Base-by-base conservation (phyloP, 2,113 vertebrate species). In the Xenopus tropicalis region DNA sequence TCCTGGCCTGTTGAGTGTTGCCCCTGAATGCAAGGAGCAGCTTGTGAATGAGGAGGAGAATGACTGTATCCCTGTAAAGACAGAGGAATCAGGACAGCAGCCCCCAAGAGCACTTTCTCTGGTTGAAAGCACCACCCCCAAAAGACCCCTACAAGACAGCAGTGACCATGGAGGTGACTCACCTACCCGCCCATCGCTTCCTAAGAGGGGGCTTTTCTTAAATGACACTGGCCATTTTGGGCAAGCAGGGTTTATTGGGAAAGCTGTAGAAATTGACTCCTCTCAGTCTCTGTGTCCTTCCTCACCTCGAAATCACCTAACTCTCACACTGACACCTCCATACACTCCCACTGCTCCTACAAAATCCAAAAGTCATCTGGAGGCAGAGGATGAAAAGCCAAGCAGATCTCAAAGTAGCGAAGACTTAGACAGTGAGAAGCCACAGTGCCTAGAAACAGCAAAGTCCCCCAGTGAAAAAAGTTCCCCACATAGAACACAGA, bases 191-290 rank as follows among this genome's bases (percentile, higher is more conserved):
- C 93, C 94, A 23, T 94, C 93, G 0, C 76, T 91, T 56, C 94
- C 95, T 61, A 98, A 98, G 84, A 91, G 92, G 84, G 91, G 91
- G 23, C 83, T 95, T 11, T 91, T 93, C 81, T 79, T 93, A 5
- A 91, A 91, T 78, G 87, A 91, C 48, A 79, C 81, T 37, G 20
- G 29, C 19, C 22, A 69, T 42, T 76, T 58, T 66, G 48, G 4
- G 29, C 25, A 68, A 21, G 11, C 58, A 54, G 57, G 61, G 13
- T 51, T 21, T 61, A 65, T 11, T 20, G 23, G 16, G 17, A 42
- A 65, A 37, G 68, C 57, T 42, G 16, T 54, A 29, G 66, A 62
- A 44, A 42, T 54, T 14, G 43, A 20, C 21, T 69, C 66, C 16
- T 21, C 58, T 20, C 58, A 22, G 11, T 17, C 54, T 29, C 14